Base-by-base conservation (phyloP, 2,888 invertebrate species). In the Drosophila buzzatii region DNA sequence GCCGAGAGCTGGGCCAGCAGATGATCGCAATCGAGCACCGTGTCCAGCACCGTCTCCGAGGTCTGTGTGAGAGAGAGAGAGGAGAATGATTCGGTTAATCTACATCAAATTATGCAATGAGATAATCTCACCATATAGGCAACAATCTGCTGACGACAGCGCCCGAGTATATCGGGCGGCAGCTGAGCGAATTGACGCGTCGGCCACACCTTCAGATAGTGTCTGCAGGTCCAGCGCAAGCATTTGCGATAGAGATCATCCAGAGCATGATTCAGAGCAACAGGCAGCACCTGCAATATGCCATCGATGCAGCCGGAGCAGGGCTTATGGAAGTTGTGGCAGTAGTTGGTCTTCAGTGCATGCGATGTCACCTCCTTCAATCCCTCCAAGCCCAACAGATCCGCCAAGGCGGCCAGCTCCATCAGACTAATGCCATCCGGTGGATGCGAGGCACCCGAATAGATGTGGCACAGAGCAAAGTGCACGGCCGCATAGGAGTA, bases 281-380 rank as follows among this genome's bases (percentile, higher is more conserved):
- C 94, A 0, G 97, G 97, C 82, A 99, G 94, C 74, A 98, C 97
- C 92, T 98, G 98, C 41, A 98, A 93, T 3, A 98, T 97, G 7
- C 98, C 98, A 52, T 96, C 96, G 20, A 96, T 96, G 92, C 99
- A 99, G 39, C 96, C 96, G 52, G 96, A 95, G 92, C 99, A 99
- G 0, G 99, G 98, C 94, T 97, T 96, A 91, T 99, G 99, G 92
- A 99, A 99, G 92, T 97, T 96, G 93, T 99, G 99, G 91, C 98
- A 99, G 92, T 97, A 97, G 92, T 97, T 97, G 23, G 95, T 95
- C 93, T 97, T 97, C 39, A 99, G 94, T 0, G 97, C 97, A 86
- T 97, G 96, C 90, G 96, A 96, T 1, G 98, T 97, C 3, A 98
- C 97, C 93, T 99, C 98, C 91, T 98, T 98, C 6, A 99, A 94